Conservation (phyloP, 1,140 invertebrate genomes). For the Popillia japonica region DNA sequence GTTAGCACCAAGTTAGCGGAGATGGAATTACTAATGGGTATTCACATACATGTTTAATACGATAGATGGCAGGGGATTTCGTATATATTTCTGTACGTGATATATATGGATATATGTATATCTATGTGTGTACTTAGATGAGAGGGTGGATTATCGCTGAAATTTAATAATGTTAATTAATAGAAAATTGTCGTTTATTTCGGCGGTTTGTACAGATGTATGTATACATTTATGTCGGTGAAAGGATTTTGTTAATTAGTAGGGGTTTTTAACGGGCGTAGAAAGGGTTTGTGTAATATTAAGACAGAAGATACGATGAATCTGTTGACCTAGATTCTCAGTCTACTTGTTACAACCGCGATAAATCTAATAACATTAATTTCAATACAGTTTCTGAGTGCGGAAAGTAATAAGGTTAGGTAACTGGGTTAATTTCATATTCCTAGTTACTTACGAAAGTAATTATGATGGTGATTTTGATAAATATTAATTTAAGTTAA, state of each 20-base stretch:
- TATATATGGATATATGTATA: neutral
- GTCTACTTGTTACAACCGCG: neutral
- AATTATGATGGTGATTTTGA: too few species aligned
- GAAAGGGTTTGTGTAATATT: neutral
- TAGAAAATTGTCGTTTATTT: conserved; percentile 38
- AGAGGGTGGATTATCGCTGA: conserved; percentile 38
- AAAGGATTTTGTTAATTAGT: neutral
- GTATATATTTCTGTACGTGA: neutral
- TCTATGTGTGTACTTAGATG: neutral
- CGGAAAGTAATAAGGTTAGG: neutral
- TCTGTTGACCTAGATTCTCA: conserved; percentile 18
- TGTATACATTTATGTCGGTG: neutral
- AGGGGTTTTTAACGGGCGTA: conserved; percentile 22
- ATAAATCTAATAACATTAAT: conserved; percentile 28
- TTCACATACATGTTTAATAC: conserved; percentile 51
- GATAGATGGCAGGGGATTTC: conserved; percentile 41
- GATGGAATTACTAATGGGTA: conserved; percentile 53
- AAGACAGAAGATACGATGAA: neutral
- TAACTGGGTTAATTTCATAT: conserved; percentile 20
- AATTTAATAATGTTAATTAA: conserved; percentile 48
- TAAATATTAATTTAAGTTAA: too few species aligned
- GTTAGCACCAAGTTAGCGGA: conserved; percentile 52
- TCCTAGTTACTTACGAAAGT: neutral
- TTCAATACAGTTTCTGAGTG: conserved; percentile 19
- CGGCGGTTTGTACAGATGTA: neutral